Evolutionary conservation across 2,888 invertebrate species (phyloP).

Genomic region (Synanthedon vespiformis): DNA sequence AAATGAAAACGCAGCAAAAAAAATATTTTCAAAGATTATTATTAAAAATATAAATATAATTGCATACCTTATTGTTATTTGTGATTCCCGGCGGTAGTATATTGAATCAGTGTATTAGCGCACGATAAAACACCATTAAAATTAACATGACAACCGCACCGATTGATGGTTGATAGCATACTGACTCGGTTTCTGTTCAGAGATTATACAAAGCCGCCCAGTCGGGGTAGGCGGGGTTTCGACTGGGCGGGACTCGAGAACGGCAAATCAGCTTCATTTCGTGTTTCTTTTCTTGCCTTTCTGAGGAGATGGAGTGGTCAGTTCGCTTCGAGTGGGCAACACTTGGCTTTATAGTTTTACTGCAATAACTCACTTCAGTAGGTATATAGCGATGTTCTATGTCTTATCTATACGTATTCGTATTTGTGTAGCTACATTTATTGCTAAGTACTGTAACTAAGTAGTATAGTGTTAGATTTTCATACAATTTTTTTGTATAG

Average conservation of each 20-base stretch:
- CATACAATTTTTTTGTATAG: too few species aligned
- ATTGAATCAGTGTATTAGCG: too few species aligned
- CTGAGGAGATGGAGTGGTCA: conserved; percentile 45
- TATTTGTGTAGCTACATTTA: too few species aligned
- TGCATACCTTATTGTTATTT: too few species aligned
- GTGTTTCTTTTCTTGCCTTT: conserved; percentile 44
- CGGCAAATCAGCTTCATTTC: conserved; percentile 48
- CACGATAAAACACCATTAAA: background rate
- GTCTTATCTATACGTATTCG: too few species aligned
- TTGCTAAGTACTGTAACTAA: too few species aligned
- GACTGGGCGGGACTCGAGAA: conserved; percentile 39
- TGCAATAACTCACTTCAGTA: too few species aligned
- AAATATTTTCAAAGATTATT: too few species aligned
- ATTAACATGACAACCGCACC: conserved; percentile 5
- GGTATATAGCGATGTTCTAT: too few species aligned
- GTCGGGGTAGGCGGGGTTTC: conserved; percentile 40
- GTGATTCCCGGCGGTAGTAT: too few species aligned
- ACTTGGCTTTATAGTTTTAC: conserved; percentile 3
- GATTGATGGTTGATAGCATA: conserved; percentile 18
- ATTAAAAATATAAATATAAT: too few species aligned
- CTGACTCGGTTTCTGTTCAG: conserved; percentile 22
- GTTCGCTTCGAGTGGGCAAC: conserved; percentile 25
- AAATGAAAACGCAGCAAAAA: too few species aligned
- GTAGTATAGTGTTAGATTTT: background rate
- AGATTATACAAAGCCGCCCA: conserved; percentile 32